Percentiles rank a stretch among this genome's conserved stretches.
phyloP scores from a whole-genome alignment of 2,888 invertebrate species.

The Halocaridina rubra region DNA sequence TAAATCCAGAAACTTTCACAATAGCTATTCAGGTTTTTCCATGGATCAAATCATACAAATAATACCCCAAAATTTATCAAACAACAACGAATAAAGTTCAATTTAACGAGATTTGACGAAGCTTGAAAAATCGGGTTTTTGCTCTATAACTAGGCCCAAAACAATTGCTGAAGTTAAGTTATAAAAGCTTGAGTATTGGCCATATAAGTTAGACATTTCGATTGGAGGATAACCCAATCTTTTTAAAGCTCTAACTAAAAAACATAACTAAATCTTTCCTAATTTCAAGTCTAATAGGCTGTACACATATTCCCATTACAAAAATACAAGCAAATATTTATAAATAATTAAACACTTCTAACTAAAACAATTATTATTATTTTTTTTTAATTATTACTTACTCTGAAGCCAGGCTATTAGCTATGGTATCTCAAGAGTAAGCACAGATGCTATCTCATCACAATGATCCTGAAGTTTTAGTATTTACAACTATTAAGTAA shows the following conservation, averaged over 20 bases:
- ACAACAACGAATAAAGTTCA: not conserved
- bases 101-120: not conserved
- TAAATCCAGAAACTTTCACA: no score
- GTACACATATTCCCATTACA: conserved; percentile 41
- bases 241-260: conserved; percentile 27
- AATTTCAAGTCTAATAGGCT: conserved; percentile 32
- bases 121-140: not conserved
- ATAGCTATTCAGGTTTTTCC: no score
- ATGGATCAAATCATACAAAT: no score
- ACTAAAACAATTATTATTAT: conserved; percentile 11
- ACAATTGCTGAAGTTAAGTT: not conserved
- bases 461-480: not conserved
- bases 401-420: conserved; percentile 17
- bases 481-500: conserved; percentile 7
- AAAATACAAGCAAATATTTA: conserved; percentile 40
- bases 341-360: conserved; percentile 33
- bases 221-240: conserved; percentile 18
- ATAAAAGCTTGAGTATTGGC: not conserved
- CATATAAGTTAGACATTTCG: not conserved
- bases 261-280: conserved; percentile 35
- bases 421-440: conserved; percentile 36
- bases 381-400: no score
- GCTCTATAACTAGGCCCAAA: not conserved
- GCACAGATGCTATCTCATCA: not conserved
- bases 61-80: no score